Evolutionary conservation across 2,888 invertebrate species (phyloP), one percentile per base, ranked within the genome.

Genomic region (Trichacis sp.): DNA sequence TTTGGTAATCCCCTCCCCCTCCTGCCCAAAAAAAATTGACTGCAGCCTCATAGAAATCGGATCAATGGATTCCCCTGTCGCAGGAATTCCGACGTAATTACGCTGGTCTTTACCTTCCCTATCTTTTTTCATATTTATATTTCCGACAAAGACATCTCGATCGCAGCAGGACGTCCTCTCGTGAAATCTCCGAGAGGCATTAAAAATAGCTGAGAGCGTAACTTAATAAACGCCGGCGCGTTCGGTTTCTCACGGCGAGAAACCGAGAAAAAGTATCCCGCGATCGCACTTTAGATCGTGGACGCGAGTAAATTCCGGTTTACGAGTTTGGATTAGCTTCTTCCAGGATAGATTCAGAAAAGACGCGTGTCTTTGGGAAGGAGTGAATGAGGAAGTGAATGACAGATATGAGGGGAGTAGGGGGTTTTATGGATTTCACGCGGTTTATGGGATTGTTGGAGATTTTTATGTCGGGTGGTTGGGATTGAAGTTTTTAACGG

Each of bases 171-270:
- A 55, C 52, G 51, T 40, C 40, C 11, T 40, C 30, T 19, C 24
- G 42, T 42, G 47, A 60, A 59, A 62, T 67, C 66, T 67, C 54
- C 57, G 57, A 19, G 8, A 20, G 17, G 55, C 51, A 59, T 59
- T 33, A 33, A 33, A 55, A 62, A 62, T 66, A 62, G 63, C 51
- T 14, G 33, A 40, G 50, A 50, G 12, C 38, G 50, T 60, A 59
- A 50, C 20, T 51, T 56, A 24, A 51, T 60, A 49, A 64, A 53
- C 54, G 29, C 6, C 15, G 15, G 58, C 71, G 75, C 77, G 73
- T 75, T 76, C 65, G 11, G 18, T 59, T 67, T 67, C 68, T 68
- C 68, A 68, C 68, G 68, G 30, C 38, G 38, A 14, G 14, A 4
- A 9, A 38, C n/a, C 2, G 14, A n/a, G 4, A 12, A 12, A 38